A percentile compares a stretch with the other conserved stretches of the same genome.
Conservation (phyloP, 2,888 invertebrate species). For the Drosophila melanosoma region DNA sequence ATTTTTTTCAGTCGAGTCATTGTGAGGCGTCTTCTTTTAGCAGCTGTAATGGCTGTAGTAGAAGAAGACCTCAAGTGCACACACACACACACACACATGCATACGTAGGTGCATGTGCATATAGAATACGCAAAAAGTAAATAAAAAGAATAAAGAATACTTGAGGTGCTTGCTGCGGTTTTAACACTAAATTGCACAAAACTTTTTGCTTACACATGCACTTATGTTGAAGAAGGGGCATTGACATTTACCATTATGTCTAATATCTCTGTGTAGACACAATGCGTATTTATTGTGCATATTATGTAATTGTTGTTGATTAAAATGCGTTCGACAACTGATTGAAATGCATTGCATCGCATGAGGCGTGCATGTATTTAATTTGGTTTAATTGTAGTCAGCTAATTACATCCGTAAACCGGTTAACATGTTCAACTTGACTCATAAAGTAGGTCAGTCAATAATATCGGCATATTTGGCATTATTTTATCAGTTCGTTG, state of each 20-base stretch:
- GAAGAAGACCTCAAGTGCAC: conserved; percentile 18
- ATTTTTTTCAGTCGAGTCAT: conserved; percentile 55
- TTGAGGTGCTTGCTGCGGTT: conserved; percentile 34
- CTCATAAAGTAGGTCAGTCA: conserved; percentile 67
- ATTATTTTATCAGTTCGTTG: conserved; percentile 23
- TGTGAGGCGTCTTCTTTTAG: conserved; percentile 49
- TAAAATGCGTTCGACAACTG: conserved; percentile 16
- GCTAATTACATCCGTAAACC: conserved; percentile 63
- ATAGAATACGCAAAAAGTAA: not conserved
- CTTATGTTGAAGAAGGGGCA: conserved; percentile 25
- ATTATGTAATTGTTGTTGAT: conserved; percentile 34
- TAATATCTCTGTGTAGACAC: conserved; percentile 12
- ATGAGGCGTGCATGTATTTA: conserved; percentile 11
- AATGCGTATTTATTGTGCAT: not conserved
- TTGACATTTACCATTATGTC: conserved; percentile 40
- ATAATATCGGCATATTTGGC: conserved; percentile 5
- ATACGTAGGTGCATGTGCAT: conserved; percentile 2
- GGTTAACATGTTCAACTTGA: conserved; percentile 44
- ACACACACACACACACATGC: conserved; percentile 1
- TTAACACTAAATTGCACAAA: conserved; percentile 7
- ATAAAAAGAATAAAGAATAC: conserved; percentile 19
- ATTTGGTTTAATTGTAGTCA: conserved; percentile 28
- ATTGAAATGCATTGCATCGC: conserved; percentile 31
- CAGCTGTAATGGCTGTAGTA: conserved; percentile 34
- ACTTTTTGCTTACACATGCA: conserved; percentile 9